phyloP scores from a whole-genome alignment of 2,888 invertebrate species.

The Caenorhabditis sp. region DNA sequence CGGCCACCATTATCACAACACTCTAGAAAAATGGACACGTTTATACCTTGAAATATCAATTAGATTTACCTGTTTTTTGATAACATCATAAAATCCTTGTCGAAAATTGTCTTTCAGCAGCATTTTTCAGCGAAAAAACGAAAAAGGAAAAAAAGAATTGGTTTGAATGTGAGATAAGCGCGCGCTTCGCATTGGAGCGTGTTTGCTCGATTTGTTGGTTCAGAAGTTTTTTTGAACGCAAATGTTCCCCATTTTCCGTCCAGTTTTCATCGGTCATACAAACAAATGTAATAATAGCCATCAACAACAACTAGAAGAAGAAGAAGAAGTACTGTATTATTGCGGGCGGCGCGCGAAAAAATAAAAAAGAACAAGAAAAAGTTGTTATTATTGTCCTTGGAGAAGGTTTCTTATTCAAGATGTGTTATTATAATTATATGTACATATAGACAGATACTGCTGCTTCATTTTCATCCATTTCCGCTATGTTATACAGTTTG shows the following conservation, averaged over 20 bases:
- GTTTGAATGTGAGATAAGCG: background rate
- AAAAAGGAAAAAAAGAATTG: background rate
- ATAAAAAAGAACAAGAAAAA: no score
- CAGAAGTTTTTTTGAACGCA: no score
- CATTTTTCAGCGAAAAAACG: slow-evolving; percentile 9
- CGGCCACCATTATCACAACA: slow-evolving; percentile 57
- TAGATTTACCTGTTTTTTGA: slow-evolving; percentile 25
- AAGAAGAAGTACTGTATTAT: no score
- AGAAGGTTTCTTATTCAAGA: no score
- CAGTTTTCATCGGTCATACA: no score
- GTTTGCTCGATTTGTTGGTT: background rate
- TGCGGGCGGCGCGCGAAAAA: no score
- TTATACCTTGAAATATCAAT: no score
- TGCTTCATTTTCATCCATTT: background rate
- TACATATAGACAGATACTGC: background rate
- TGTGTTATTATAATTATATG: no score
- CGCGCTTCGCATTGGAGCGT: background rate
- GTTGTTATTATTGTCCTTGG: no score
- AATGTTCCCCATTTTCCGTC: no score
- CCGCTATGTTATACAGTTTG: background rate
- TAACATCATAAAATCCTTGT: slow-evolving; percentile 31
- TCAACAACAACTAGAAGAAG: no score
- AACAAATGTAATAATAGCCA: no score
- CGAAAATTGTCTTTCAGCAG: slow-evolving; percentile 31
- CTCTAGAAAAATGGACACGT: slow-evolving; percentile 54